phyloP scores from a whole-genome alignment of 2,797 vertebrate species.

The Lepilemur ruficaudatus region DNA sequence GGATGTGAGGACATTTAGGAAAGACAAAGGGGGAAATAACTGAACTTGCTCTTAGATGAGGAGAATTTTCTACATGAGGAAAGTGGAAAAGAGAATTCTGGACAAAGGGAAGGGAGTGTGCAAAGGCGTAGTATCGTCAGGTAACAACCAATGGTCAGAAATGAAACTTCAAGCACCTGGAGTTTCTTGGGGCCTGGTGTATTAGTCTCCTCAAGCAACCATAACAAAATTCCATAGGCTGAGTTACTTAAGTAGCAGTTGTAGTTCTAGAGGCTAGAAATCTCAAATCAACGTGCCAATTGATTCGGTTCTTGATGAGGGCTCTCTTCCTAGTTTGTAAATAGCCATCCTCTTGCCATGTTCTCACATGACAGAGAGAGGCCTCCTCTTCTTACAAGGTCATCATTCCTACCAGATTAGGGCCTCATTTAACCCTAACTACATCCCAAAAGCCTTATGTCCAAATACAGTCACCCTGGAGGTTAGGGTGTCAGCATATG shows the following conservation, averaged over 20 bases:
- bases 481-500: background rate
- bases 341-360: background rate
- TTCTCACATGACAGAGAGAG: background rate
- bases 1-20: background rate
- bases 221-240: background rate
- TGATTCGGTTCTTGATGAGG: background rate
- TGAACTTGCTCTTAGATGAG: background rate
- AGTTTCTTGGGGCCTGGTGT: background rate
- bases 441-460: background rate
- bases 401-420: background rate
- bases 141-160: background rate
- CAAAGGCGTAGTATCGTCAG: background rate
- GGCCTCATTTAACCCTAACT: background rate
- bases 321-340: background rate
- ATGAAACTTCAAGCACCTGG: background rate
- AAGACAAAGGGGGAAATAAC: background rate
- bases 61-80: background rate
- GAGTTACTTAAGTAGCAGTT: background rate
- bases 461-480: background rate
- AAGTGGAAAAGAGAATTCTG: background rate
- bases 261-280: background rate
- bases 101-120: background rate
- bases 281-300: background rate
- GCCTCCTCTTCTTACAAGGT: background rate
- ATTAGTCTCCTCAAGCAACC: background rate